Percentiles rank a stretch among this genome's conserved stretches.
These are phyloP conservation scores for Acrobeloides nanus DNA, from an alignment of 2,888 invertebrate genomes.

Conservation along the genomic window DNA sequence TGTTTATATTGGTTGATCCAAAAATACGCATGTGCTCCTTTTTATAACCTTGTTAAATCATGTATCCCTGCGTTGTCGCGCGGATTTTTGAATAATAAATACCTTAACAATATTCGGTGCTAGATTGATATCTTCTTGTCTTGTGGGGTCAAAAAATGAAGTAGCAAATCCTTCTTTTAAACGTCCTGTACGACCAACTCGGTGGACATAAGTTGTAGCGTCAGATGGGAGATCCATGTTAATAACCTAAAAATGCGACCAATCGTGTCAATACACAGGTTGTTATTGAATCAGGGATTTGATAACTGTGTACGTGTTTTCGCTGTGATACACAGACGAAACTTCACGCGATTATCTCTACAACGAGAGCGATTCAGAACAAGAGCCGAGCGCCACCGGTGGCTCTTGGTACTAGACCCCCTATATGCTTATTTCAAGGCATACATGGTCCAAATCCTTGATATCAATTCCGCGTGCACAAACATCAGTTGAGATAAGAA, in stretches of 20 bases:
- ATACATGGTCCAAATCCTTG: constrained; percentile 61
- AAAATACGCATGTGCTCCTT: too few relatives aligned
- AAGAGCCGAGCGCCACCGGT: too few relatives aligned
- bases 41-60: background rate
- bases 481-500: constrained; percentile 88
- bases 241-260: constrained; percentile 51
- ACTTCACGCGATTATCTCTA: too few relatives aligned
- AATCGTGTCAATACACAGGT: too few relatives aligned
- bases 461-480: constrained; percentile 87
- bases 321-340: constrained; percentile 52
- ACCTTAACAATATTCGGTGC: constrained; percentile 21
- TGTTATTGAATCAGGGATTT: too few relatives aligned
- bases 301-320: constrained; percentile 66
- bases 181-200: constrained; percentile 60
- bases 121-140: constrained; percentile 9
- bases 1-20: too few relatives aligned
- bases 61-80: background rate
- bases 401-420: background rate
- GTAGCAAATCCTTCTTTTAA: constrained; percentile 40
- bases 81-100: background rate
- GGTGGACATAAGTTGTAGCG: constrained; percentile 57
- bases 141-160: constrained; percentile 22
- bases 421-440: background rate
- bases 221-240: constrained; percentile 58
- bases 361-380: background rate